These are phyloP conservation scores for Paedocypris sp. DNA, from an alignment of 2,113 vertebrate genomes.

Conservation along the genomic window DNA sequence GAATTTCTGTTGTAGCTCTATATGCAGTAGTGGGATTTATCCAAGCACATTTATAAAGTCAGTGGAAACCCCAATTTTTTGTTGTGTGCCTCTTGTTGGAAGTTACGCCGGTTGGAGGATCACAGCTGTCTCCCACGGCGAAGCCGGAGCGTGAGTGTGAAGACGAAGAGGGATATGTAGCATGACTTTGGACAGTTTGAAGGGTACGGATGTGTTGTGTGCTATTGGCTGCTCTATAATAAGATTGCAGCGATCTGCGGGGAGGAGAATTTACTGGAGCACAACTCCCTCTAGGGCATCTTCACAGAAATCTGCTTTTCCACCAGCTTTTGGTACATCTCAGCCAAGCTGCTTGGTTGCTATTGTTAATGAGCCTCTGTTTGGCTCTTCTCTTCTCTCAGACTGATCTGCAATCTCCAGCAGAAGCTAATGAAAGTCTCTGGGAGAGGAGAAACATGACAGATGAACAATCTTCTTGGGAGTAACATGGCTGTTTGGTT, in stretches of 20 bases:
- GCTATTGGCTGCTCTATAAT: constrained; percentile 33
- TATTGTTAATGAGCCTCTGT: constrained; percentile 24
- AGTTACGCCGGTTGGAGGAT: background rate
- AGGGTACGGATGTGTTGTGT: constrained; percentile 23
- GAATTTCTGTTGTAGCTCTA: no score
- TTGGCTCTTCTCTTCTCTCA: constrained; percentile 3
- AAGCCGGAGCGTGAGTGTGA: constrained; percentile 9
- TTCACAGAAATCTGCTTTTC: constrained; percentile 31
- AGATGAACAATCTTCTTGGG: constrained; percentile 15
- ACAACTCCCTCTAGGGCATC: constrained; percentile 65
- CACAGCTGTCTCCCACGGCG: background rate
- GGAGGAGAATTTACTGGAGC: constrained; percentile 67
- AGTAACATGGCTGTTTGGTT: constrained; percentile 6
- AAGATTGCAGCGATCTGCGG: constrained; percentile 32
- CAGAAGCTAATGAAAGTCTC: constrained; percentile 37
- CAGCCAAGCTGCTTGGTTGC: constrained; percentile 23
- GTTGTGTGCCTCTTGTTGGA: background rate
- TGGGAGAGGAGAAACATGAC: constrained; percentile 28
- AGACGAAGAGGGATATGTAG: constrained; percentile 2
- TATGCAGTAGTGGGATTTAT: no score
- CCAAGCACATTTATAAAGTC: no score
- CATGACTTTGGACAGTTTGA: constrained; percentile 37
- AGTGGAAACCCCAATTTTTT: no score
- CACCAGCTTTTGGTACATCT: background rate
- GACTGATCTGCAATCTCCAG: constrained; percentile 18